Percentiles rank a stretch among this genome's conserved stretches.
These are phyloP conservation scores for Tuberolachnus salignus DNA, from an alignment of 2,888 invertebrate genomes.

Conservation along the genomic window DNA sequence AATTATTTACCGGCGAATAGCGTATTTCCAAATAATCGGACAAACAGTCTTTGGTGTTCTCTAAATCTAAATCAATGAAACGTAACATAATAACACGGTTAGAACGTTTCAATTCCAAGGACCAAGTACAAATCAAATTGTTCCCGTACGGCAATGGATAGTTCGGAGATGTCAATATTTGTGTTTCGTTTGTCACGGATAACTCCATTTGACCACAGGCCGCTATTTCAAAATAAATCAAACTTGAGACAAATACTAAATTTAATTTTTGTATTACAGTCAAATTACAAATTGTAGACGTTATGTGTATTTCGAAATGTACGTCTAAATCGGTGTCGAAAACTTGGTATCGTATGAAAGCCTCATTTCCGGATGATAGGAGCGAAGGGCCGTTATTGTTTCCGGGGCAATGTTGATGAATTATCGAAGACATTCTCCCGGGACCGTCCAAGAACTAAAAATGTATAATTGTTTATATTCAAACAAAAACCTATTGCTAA, in stretches of 20 bases:
- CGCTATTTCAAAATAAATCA: neutral
- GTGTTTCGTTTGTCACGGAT: neutral
- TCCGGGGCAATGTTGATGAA: conserved; percentile 1
- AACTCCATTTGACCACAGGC: conserved; percentile 1
- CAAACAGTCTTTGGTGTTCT: conserved; percentile 8
- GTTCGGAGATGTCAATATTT: conserved; percentile 72
- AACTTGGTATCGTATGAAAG: neutral
- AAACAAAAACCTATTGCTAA: too few relatives aligned
- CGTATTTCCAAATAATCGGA: conserved; percentile 38
- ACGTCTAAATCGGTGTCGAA: neutral
- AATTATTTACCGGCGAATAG: conserved; percentile 3
- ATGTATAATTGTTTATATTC: too few relatives aligned
- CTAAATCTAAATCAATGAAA: conserved; percentile 29
- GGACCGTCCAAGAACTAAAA: conserved; percentile 39
- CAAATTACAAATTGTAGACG: conserved; percentile 25
- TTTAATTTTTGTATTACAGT: neutral
- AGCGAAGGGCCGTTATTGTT: neutral
- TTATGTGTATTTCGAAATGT: conserved; percentile 36
- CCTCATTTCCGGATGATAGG: conserved; percentile 9
- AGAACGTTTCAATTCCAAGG: conserved; percentile 62
- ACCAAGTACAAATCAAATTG: conserved; percentile 66
- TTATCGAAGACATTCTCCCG: neutral
- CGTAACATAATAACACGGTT: neutral
- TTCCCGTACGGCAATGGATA: conserved; percentile 72
- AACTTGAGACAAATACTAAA: neutral